Evolutionary conservation across 2,797 vertebrate species (phyloP).

Genomic region (Chelon labrosus): DNA sequence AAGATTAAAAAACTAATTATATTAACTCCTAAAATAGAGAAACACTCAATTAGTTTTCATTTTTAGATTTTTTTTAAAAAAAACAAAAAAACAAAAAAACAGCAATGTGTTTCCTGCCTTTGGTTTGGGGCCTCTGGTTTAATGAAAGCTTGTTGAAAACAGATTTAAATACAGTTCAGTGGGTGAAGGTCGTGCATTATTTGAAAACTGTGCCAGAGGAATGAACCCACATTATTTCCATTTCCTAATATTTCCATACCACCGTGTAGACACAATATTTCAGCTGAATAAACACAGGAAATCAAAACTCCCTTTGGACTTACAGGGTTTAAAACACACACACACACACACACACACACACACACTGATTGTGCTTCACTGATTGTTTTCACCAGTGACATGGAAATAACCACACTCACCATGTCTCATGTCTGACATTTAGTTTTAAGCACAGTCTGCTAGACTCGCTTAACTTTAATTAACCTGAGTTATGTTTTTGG

Average conservation of each 20-base stretch:
- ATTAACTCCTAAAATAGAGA: no score
- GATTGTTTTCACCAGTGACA: background rate
- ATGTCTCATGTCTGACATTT: no score
- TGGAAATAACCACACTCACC: background rate
- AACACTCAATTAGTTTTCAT: no score
- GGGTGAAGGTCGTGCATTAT: conserved; percentile 16
- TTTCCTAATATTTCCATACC: background rate
- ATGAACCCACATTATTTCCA: background rate
- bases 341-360: background rate
- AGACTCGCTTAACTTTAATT: no score
- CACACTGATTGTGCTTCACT: background rate
- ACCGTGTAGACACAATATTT: conserved; percentile 8
- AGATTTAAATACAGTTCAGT: conserved; percentile 1
- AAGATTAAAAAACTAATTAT: no score
- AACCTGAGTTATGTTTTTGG: no score
- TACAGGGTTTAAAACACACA: background rate
- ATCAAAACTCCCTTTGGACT: conserved; percentile 23
- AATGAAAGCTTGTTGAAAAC: conserved; percentile 1
- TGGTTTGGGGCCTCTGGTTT: background rate
- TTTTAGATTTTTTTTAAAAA: no score
- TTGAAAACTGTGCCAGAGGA: background rate
- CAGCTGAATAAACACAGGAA: conserved; percentile 47
- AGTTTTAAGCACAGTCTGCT: no score
- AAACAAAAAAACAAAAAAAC: no score
- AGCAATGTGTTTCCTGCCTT: conserved; percentile 20